A percentile compares a stretch with the other conserved stretches of the same genome.
These are phyloP conservation scores for Drosophila tropicalis DNA, from an alignment of 1,140 invertebrate genomes.

Conservation along the genomic window DNA sequence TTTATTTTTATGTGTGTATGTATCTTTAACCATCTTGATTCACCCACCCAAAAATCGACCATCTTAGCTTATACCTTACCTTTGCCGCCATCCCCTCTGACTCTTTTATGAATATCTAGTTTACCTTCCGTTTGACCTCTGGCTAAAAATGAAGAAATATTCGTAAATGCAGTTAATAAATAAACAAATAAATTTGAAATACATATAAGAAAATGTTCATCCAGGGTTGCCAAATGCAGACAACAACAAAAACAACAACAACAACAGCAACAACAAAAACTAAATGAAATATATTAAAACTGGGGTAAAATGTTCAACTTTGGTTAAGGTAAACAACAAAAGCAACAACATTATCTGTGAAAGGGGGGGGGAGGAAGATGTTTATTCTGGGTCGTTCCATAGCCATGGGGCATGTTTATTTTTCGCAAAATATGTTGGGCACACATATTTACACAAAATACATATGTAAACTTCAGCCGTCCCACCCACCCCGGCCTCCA, in stretches of 20 bases:
- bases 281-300: conserved; percentile 20
- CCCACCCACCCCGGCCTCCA: neutral
- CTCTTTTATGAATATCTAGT: conserved; percentile 10
- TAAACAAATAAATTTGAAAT: conserved; percentile 80
- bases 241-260: conserved; percentile 18
- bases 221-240: conserved; percentile 41
- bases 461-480: conserved; percentile 60
- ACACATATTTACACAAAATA: conserved; percentile 77
- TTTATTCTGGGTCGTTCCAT: conserved; percentile 49
- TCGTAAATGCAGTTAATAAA: conserved; percentile 79
- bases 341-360: neutral
- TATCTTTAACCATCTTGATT: no score
- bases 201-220: conserved; percentile 44
- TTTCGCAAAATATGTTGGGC: conserved; percentile 76
- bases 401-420: conserved; percentile 72
- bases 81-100: neutral
- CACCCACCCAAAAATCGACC: neutral
- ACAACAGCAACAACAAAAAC: conserved; percentile 2
- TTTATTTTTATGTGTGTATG: no score
- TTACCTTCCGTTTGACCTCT: conserved; percentile 41
- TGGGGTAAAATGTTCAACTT: conserved; percentile 29
- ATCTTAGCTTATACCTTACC: neutral
- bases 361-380: conserved; percentile 25
- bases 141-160: conserved; percentile 57
- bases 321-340: conserved; percentile 31